Evolutionary conservation across 1,140 invertebrate genomes (phyloP), one percentile per base, ranked within the genome.

Genomic region (Marisa cornuarietis): DNA sequence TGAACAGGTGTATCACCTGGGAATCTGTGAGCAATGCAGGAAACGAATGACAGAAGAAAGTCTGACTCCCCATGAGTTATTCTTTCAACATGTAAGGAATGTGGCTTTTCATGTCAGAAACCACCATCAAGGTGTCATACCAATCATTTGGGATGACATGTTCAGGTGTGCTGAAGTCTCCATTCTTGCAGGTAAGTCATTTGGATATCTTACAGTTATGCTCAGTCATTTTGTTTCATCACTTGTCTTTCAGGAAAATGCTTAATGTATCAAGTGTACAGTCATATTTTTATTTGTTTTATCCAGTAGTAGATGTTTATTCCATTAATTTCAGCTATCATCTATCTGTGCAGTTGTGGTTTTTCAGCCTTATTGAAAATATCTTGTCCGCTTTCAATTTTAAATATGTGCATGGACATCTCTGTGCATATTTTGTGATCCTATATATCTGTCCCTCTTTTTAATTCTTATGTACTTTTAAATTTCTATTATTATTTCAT

Each of bases 71-170:
- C 87, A 89, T 11, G 87, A 92, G 74, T 83, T 93, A 22, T 93
- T 93, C 83, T 86, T 93, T 42, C 61, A 88, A 74, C 93, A 93
- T 85, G 91, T 92, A 0, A 86, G 85, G 65, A 84, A 82, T 76
- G 86, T 93, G 54, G 91, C 92, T 7, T 76, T 83, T 26, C 91
- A 92, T 84, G 85, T 92, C 11, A 91, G 91, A 76, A 81, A 86
- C 18, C 91, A 91, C 69, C 86, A 88, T 80, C 90, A 92, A 54
- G 75, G 86, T 22, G 91, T 96, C 26, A 94, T 93, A 58, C 93
- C 95, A 16, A 88, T 99, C 14, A 95, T 99, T 84, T 99, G 98
- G 98, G 97, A 99, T 87, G 98, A 99, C 89, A 98, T 99, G 96
- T 87, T 98, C 61, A 92, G 94, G 24, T 84, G 78, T 75, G 81